These are phyloP conservation scores for Andinoacara biseriatus DNA, from an alignment of 2,113 vertebrate species.

Conservation along the genomic window DNA sequence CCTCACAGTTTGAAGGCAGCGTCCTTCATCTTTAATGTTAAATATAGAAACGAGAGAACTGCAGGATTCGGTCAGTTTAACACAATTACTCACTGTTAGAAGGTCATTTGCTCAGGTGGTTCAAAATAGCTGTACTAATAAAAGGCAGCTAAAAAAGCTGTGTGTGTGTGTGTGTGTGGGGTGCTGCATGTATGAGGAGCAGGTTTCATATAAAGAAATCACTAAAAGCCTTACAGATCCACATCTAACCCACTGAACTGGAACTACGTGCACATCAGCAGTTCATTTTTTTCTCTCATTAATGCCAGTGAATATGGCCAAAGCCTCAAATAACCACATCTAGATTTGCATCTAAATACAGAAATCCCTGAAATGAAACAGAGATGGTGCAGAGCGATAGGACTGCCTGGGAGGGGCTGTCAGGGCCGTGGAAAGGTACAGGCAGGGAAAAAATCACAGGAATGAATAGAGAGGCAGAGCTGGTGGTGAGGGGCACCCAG, in stretches of 20 bases:
- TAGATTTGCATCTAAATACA: slow-evolving; percentile 49
- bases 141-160: slow-evolving; percentile 36
- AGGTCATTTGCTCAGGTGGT: slow-evolving; percentile 55
- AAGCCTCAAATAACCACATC: slow-evolving; percentile 35
- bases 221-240: not conserved
- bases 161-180: no score
- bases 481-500: slow-evolving; percentile 65
- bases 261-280: not conserved
- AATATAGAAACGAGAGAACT: slow-evolving; percentile 49
- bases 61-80: slow-evolving; percentile 60
- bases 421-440: slow-evolving; percentile 69
- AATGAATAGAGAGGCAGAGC: slow-evolving; percentile 65
- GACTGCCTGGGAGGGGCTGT: slow-evolving; percentile 36
- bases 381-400: slow-evolving; percentile 55
- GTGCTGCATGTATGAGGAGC: not conserved
- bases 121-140: slow-evolving; percentile 43
- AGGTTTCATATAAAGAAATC: not conserved
- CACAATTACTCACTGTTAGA: slow-evolving; percentile 67
- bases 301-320: slow-evolving; percentile 3
- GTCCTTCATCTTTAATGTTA: slow-evolving; percentile 24
- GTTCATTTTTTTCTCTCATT: not conserved
- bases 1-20: slow-evolving; percentile 14
- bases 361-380: slow-evolving; percentile 34
- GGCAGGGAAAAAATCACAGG: slow-evolving; percentile 64
- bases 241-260: not conserved